Conservation (phyloP, 1,140 invertebrate species). For the Mya arenaria region DNA sequence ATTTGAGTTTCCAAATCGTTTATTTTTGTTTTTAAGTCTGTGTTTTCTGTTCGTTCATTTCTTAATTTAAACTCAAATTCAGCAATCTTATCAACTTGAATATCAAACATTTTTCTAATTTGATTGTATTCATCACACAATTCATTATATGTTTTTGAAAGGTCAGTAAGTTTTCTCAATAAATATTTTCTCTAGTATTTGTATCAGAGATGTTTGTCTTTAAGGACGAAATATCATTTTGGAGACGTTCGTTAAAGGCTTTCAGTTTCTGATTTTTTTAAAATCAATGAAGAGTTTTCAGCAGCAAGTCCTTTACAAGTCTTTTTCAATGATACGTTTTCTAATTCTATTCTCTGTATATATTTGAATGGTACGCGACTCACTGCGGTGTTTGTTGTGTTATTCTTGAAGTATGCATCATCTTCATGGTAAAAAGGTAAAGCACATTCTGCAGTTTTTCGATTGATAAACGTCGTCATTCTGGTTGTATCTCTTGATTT, state of each 20-base stretch:
- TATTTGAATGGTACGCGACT: not conserved
- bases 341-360: not conserved
- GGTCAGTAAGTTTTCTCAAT: too few species aligned
- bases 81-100: too few species aligned
- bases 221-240: not conserved
- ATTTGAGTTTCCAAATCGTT: too few species aligned
- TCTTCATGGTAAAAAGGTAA: slow-evolving; percentile 13
- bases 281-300: not conserved
- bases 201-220: too few species aligned
- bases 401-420: not conserved
- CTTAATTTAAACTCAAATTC: too few species aligned
- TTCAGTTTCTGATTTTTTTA: slow-evolving; percentile 11
- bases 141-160: too few species aligned
- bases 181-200: too few species aligned
- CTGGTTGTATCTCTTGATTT: not conserved
- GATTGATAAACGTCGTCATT: not conserved
- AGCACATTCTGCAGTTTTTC: not conserved
- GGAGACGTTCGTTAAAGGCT: not conserved
- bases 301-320: not conserved
- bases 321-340: not conserved
- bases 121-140: too few species aligned
- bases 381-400: not conserved
- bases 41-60: too few species aligned
- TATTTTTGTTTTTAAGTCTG: too few species aligned
- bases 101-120: too few species aligned